These are phyloP conservation scores for Hemichromis elongatus DNA, from an alignment of 2,113 vertebrate species.

Conservation along the genomic window DNA sequence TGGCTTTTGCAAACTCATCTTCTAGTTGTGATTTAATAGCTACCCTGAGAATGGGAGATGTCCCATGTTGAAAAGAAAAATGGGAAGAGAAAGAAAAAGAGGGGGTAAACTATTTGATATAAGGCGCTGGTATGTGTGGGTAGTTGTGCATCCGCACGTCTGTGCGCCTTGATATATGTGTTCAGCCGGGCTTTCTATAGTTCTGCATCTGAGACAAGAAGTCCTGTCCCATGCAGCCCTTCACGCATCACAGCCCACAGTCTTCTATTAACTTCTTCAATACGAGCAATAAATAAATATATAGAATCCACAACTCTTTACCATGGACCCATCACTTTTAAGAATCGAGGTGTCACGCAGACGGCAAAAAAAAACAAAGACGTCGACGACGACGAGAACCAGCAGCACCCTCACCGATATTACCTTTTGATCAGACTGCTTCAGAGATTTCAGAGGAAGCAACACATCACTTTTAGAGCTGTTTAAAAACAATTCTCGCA, in stretches of 20 bases:
- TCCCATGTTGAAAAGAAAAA: slow-evolving; percentile 38
- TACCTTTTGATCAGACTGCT: slow-evolving; percentile 53
- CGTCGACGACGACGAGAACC: slow-evolving; percentile 26
- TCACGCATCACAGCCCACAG: slow-evolving; percentile 49
- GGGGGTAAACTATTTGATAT: slow-evolving; percentile 46
- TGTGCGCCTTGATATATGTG: slow-evolving; percentile 44
- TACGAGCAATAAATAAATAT: slow-evolving; percentile 60
- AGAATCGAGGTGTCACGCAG: slow-evolving; percentile 26
- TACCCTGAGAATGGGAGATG: slow-evolving; percentile 31
- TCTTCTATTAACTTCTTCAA: slow-evolving; percentile 57
- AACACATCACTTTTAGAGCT: slow-evolving; percentile 58
- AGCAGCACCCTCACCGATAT: slow-evolving; percentile 24
- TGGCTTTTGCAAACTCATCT: slow-evolving; percentile 48
- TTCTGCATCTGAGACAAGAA: slow-evolving; percentile 42
- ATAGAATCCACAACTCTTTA: slow-evolving; percentile 65
- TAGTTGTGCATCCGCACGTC: background rate
- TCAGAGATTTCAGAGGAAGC: slow-evolving; percentile 49
- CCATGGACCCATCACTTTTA: slow-evolving; percentile 42
- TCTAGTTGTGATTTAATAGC: slow-evolving; percentile 42
- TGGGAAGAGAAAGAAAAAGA: slow-evolving; percentile 12
- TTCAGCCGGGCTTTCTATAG: slow-evolving; percentile 20
- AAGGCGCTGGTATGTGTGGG: slow-evolving; percentile 9
- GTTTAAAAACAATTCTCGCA: slow-evolving; percentile 43
- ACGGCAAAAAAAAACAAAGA: background rate
- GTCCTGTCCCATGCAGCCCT: slow-evolving; percentile 51